Evolutionary conservation across 2,113 vertebrate genomes (phyloP).

Genomic region (Cavia porcellus): DNA sequence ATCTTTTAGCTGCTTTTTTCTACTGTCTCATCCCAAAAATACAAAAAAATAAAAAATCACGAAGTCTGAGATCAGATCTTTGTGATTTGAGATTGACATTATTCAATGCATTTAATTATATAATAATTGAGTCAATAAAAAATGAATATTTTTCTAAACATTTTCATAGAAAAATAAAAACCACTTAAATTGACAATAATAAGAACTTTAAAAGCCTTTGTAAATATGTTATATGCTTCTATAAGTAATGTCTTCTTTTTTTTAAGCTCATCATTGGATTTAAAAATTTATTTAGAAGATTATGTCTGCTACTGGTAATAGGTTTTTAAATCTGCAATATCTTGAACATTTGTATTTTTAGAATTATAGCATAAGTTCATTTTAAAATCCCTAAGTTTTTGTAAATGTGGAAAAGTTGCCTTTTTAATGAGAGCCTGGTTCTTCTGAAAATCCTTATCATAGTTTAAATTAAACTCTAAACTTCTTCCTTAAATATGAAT

Average conservation of each 20-base stretch:
- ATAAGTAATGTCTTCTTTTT: conserved; percentile 24
- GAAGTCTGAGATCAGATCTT: not conserved
- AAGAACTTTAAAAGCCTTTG: conserved; percentile 35
- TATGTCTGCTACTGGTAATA: not conserved
- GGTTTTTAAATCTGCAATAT: not conserved
- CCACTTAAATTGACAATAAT: not conserved
- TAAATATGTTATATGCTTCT: conserved; percentile 2
- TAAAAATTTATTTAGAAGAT: conserved; percentile 18
- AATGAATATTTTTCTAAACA: conserved; percentile 40
- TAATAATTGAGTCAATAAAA: conserved; percentile 17
- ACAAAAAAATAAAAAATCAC: not conserved
- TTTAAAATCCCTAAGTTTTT: conserved; percentile 56
- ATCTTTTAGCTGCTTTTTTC: not conserved
- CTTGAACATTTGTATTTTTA: conserved; percentile 19
- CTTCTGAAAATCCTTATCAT: conserved; percentile 32
- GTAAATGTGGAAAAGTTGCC: not conserved
- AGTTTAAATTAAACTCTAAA: conserved; percentile 40
- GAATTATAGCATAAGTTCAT: conserved; percentile 48
- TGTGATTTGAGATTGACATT: conserved; percentile 24
- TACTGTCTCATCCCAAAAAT: not conserved
- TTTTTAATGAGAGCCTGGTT: conserved; percentile 33
- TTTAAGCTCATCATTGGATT: not conserved
- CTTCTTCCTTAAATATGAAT: not conserved
- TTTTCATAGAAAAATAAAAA: conserved; percentile 63
- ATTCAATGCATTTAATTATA: conserved; percentile 42